Evolutionary conservation across 2,888 invertebrate species (phyloP), one percentile per base, ranked within the genome.

Genomic region (Archaeoteleia sp.): DNA sequence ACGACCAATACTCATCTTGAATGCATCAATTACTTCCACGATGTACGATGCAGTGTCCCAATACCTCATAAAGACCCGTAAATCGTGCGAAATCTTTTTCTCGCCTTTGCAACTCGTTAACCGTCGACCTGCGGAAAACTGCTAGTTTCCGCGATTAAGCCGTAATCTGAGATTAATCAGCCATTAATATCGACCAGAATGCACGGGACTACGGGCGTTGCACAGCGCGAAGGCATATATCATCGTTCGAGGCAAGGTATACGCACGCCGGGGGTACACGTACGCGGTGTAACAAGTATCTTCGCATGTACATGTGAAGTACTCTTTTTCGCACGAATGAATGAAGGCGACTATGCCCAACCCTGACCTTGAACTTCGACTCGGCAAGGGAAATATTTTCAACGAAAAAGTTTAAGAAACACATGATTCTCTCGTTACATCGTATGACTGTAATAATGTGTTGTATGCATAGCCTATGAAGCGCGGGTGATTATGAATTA

Each of bases 361-460:
- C 71, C 70, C 73, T 78, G 76, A 74, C 78, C 78, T 79, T 77
- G 78, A 79, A 75, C 78, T 74, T 72, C 40, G 70, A 72, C 73
- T 61, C 48, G 51, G 42, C 23, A 9, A 25, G 30, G 42, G 49
- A 62, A 55, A 30, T 13, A 10, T 49, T 46, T 43, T 43, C 30
- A 6, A 10, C 23, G 23, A 23, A 54, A 66, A 53, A 35, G 23
- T 55, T 62, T 57, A 51, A 25, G 34, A 20, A 32, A 9, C 67
- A 15, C 23, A 43, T 62, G 73, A 70, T 62, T 71, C 66, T 66
- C 70, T 60, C 49, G 43, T 62, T 63, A 57, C 40, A 51, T 30
- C 66, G 65, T 70, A 55, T 67, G 74, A 74, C 76, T 75, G 74
- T 80, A 79, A 82, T 79, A 77, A 82, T 74, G 80, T 74, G 75